Evolutionary conservation across 2,797 vertebrate genomes (phyloP).

Genomic region (Myotis myotis): DNA sequence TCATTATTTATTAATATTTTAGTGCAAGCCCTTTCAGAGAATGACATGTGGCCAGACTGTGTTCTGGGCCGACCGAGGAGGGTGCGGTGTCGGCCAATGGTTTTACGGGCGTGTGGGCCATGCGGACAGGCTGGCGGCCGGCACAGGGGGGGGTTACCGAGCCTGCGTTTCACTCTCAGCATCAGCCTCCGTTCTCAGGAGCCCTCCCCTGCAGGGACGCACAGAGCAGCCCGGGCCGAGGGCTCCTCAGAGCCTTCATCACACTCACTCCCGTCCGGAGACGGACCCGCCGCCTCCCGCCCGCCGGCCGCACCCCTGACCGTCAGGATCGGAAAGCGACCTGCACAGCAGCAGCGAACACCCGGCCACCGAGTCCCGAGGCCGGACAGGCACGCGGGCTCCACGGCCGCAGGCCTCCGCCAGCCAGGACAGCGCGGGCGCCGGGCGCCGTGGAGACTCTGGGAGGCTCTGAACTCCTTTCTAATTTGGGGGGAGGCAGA

Average conservation of each 20-base stretch:
- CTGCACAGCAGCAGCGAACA: background rate
- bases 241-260: background rate
- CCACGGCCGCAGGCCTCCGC: background rate
- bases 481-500: background rate
- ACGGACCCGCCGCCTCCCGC: background rate
- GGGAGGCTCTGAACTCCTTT: background rate
- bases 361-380: background rate
- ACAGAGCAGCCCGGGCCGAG: background rate
- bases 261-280: background rate
- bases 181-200: no score
- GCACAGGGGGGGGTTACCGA: background rate
- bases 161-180: no score
- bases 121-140: background rate
- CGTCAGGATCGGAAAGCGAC: background rate
- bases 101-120: background rate
- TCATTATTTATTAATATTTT: background rate
- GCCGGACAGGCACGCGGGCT: background rate
- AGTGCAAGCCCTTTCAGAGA: background rate
- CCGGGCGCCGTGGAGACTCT: background rate
- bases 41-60: background rate
- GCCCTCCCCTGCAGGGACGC: background rate
- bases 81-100: no score
- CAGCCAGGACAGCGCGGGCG: background rate
- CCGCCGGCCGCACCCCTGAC: background rate
- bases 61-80: background rate